phyloP scores from a whole-genome alignment of 2,888 invertebrate genomes.

The Campopleginae sp. region DNA sequence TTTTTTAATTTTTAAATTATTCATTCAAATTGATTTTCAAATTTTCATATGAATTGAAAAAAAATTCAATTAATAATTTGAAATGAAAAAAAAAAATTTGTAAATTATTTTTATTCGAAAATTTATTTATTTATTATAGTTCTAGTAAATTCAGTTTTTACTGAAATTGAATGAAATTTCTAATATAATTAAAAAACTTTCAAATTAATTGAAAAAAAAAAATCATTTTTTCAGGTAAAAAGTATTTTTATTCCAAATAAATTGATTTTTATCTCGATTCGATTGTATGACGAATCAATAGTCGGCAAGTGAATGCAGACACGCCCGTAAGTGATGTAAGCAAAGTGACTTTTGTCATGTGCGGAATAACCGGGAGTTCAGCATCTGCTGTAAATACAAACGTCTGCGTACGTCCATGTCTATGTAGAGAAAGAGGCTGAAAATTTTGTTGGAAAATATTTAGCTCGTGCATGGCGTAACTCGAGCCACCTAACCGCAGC shows the following conservation, averaged over 20 bases:
- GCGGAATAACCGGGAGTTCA: conserved; percentile 27
- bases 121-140: no score
- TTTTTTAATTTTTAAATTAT: no score
- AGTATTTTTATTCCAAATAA: no score
- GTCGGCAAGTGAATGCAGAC: conserved; percentile 58
- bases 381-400: conserved; percentile 24
- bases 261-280: conserved; percentile 49
- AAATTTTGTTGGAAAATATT: conserved; percentile 63
- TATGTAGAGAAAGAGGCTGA: conserved; percentile 48
- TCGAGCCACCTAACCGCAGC: conserved; percentile 63
- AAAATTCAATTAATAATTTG: no score
- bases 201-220: neutral
- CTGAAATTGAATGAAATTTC: no score
- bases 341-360: conserved; percentile 11
- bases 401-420: neutral
- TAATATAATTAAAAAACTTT: no score
- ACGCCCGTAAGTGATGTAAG: conserved; percentile 64
- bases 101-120: no score
- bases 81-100: no score
- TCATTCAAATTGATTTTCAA: no score
- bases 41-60: no score
- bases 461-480: conserved; percentile 62
- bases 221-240: no score
- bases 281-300: conserved; percentile 59
- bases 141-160: no score